Percentiles rank a stretch among this genome's conserved stretches.
phyloP scores from a whole-genome alignment of 2,888 invertebrate genomes.

The Amblyjoppa proteus region DNA sequence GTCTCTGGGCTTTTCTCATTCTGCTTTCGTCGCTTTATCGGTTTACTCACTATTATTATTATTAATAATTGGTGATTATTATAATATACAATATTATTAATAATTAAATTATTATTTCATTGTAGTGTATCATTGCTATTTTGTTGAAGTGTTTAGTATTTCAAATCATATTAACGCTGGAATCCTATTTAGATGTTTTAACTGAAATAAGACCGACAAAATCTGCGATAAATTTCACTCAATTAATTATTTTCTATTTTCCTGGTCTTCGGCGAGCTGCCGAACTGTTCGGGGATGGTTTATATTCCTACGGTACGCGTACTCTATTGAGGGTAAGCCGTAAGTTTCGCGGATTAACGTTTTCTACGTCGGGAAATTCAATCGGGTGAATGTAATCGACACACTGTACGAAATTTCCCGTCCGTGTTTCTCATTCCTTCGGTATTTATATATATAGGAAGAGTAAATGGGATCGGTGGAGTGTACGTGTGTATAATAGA shows the following conservation, averaged over 20 bases:
- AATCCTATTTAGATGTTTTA: background rate
- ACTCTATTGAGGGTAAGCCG: background rate
- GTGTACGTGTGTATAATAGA: background rate
- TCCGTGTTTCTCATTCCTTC: slow-evolving; percentile 13
- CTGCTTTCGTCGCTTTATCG: slow-evolving; percentile 15
- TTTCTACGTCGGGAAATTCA: slow-evolving; percentile 56
- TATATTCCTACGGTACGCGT: background rate
- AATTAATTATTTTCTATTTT: slow-evolving; percentile 13
- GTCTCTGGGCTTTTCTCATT: slow-evolving; percentile 32
- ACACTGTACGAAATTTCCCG: slow-evolving; percentile 12
- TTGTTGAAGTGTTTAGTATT: no score
- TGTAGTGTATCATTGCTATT: no score
- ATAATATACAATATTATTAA: background rate
- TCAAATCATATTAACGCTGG: background rate
- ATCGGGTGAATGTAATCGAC: slow-evolving; percentile 41
- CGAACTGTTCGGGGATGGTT: background rate
- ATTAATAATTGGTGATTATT: background rate
- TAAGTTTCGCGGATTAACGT: slow-evolving; percentile 28
- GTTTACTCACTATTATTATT: background rate
- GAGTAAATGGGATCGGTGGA: background rate
- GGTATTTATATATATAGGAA: slow-evolving; percentile 7
- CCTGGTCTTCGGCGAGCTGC: background rate
- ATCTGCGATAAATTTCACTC: background rate
- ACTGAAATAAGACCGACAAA: background rate
- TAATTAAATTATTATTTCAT: no score